These are phyloP conservation scores for Ianthella basta DNA, from an alignment of 37 sponge, comb jelly and placozoan genomes.

Conservation along the genomic window DNA sequence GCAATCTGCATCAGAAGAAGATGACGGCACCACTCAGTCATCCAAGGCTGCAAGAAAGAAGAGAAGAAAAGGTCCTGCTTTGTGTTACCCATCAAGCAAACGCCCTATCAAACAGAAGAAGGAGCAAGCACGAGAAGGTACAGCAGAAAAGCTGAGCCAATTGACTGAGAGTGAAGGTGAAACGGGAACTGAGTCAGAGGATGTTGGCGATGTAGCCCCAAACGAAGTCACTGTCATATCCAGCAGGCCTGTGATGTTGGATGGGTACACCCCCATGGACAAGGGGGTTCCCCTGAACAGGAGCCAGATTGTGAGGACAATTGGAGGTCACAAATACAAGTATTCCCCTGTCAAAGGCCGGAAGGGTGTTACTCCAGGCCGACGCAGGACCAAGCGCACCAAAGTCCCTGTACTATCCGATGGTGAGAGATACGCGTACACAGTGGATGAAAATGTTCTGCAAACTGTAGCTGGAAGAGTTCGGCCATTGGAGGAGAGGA, in stretches of 20 bases:
- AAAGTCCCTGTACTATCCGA: background rate
- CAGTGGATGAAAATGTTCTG: conserved; percentile 14
- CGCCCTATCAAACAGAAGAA: too few species aligned
- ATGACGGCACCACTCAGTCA: too few species aligned
- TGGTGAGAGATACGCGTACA: background rate
- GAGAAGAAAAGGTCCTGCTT: too few species aligned
- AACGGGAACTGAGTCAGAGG: background rate
- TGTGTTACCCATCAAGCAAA: too few species aligned
- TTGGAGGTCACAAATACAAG: conserved; percentile 15
- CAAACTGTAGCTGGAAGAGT: conserved; percentile 1
- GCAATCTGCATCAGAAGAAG: too few species aligned
- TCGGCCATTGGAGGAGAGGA: conserved; percentile 4
- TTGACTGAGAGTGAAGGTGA: background rate
- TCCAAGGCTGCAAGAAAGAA: too few species aligned
- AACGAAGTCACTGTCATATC: background rate
- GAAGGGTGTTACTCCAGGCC: conserved; percentile 2
- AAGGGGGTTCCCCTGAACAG: conserved; percentile 10
- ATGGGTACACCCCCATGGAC: background rate
- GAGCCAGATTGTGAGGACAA: background rate
- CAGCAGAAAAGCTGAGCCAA: too few species aligned
- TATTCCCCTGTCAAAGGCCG: background rate
- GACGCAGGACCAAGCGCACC: conserved; percentile 17
- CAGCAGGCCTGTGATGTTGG: background rate
- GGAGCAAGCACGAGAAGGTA: too few species aligned
- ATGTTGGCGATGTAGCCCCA: too few species aligned